These are phyloP conservation scores for Sclerodermus sp. DNA, from an alignment of 2,888 invertebrate genomes.

Conservation along the genomic window DNA sequence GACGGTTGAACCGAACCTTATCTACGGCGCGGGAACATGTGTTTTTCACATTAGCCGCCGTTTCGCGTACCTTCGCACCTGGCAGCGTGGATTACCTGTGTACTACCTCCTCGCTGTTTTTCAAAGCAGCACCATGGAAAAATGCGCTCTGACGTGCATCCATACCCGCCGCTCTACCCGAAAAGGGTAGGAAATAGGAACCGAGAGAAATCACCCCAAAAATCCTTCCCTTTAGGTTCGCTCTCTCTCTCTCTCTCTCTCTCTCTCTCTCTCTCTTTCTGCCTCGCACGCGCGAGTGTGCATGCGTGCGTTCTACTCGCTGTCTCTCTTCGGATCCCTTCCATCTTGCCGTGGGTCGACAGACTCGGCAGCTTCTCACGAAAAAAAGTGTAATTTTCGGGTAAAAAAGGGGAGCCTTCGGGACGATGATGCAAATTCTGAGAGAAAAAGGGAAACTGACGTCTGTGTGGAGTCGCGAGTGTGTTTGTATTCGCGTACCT, in stretches of 20 bases:
- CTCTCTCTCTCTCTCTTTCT: background rate
- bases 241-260: slow-evolving; percentile 9
- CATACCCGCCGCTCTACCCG: slow-evolving; percentile 1
- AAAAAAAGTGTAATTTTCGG: background rate
- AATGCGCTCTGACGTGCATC: slow-evolving; percentile 7
- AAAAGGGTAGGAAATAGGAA: slow-evolving; percentile 35
- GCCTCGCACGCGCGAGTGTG: background rate
- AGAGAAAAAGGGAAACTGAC: slow-evolving; percentile 24
- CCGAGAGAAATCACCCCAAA: slow-evolving; percentile 38
- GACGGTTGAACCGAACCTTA: slow-evolving; percentile 22
- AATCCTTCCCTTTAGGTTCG: slow-evolving; percentile 20
- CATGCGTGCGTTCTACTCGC: no score
- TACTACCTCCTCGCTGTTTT: slow-evolving; percentile 4
- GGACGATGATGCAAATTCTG: slow-evolving; percentile 45
- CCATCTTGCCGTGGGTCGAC: background rate
- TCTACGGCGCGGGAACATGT: slow-evolving; percentile 16
- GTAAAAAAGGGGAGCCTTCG: background rate
- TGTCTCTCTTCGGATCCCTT: background rate
- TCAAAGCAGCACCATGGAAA: slow-evolving; percentile 8
- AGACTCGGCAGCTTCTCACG: slow-evolving; percentile 4
- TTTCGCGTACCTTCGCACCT: slow-evolving; percentile 19
- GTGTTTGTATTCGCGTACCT: background rate
- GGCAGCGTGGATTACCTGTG: slow-evolving; percentile 9
- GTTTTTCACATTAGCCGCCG: background rate
- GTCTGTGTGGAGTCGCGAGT: background rate